Evolutionary conservation across 2,113 vertebrate genomes (phyloP).

Genomic region (Capreolus pygargus): DNA sequence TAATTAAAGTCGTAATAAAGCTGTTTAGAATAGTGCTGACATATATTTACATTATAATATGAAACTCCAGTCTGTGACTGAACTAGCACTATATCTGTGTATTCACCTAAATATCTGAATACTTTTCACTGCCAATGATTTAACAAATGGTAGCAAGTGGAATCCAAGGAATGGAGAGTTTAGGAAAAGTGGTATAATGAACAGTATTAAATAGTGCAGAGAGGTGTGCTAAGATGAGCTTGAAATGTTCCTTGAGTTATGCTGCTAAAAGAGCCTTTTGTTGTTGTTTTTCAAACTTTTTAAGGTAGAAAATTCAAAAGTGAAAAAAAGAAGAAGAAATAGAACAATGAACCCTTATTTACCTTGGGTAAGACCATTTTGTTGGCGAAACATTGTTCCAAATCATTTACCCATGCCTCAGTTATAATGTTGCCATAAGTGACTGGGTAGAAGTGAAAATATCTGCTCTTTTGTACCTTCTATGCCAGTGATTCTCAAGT

Average conservation of each 20-base stretch:
- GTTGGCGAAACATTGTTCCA: not conserved
- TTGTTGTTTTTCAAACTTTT: not conserved
- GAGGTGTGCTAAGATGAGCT: not conserved
- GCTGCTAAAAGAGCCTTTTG: not conserved
- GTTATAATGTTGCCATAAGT: not conserved
- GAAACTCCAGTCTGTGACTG: conserved; percentile 73
- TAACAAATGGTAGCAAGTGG: conserved; percentile 68
- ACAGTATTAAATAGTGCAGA: not conserved
- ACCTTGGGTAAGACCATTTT: not conserved
- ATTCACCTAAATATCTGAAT: conserved; percentile 69
- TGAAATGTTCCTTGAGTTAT: not conserved
- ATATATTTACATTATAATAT: conserved; percentile 80
- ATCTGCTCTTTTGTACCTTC: not conserved
- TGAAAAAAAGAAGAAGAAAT: not conserved
- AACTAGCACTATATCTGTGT: conserved; percentile 75
- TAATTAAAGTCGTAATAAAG: conserved; percentile 79
- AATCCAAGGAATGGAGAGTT: not conserved
- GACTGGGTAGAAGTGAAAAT: not conserved
- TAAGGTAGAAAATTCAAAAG: not conserved
- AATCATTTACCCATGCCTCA: not conserved
- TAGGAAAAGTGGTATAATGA: not conserved
- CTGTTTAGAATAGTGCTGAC: conserved; percentile 79
- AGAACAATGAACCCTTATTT: not conserved
- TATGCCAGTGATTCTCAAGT: not conserved
- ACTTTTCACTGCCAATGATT: conserved; percentile 60